phyloP scores from a whole-genome alignment of 2,113 vertebrate species.

The Equus quagga region DNA sequence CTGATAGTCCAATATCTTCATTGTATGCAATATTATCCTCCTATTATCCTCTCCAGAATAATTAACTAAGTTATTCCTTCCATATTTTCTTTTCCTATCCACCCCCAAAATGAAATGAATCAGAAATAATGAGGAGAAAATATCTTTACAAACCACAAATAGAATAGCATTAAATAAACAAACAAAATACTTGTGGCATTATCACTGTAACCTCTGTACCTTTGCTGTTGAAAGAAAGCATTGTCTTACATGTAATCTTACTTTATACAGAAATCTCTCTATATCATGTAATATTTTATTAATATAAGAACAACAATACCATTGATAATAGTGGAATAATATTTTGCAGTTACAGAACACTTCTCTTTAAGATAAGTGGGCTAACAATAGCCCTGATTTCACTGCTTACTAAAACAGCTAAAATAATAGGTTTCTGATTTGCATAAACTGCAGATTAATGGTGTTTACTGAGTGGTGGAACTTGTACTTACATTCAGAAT shows the following conservation, averaged over 20 bases:
- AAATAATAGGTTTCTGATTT: slow-evolving; percentile 72
- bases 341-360: slow-evolving; percentile 47
- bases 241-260: slow-evolving; percentile 17
- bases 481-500: slow-evolving; percentile 56
- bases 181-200: neutral
- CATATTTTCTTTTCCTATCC: neutral
- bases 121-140: neutral
- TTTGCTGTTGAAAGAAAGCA: neutral
- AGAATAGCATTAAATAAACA: neutral
- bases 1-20: neutral
- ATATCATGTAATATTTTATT: slow-evolving; percentile 17
- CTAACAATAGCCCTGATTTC: slow-evolving; percentile 57
- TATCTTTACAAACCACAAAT: neutral
- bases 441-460: slow-evolving; percentile 73
- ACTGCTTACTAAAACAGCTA: slow-evolving; percentile 70
- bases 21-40: neutral
- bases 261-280: slow-evolving; percentile 41
- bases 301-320: slow-evolving; percentile 33
- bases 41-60: neutral
- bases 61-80: neutral
- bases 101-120: slow-evolving; percentile 8
- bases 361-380: slow-evolving; percentile 50
- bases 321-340: slow-evolving; percentile 11
- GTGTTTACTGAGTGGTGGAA: slow-evolving; percentile 59
- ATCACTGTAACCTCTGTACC: neutral